phyloP scores from a whole-genome alignment of 2,797 vertebrate genomes.

The Poliocrania exsul region DNA sequence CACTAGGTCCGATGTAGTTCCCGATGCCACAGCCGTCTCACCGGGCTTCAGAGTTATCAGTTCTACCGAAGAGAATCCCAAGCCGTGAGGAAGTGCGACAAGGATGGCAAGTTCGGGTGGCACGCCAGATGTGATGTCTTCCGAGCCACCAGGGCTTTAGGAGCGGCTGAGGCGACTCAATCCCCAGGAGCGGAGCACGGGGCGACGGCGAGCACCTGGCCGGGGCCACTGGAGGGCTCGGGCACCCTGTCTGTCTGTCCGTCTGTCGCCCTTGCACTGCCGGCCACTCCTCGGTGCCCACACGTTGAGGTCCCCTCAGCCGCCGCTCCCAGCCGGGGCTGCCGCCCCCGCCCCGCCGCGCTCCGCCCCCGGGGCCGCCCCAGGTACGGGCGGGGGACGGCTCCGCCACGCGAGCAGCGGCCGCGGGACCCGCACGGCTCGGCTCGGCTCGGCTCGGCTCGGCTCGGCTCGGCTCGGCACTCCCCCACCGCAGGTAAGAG shows the following conservation, averaged over 20 bases:
- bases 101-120: rapidly evolving
- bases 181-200: neutral
- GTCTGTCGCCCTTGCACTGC: neutral
- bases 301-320: neutral
- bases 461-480: neutral
- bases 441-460: too few species aligned
- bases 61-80: neutral
- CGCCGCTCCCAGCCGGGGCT: neutral
- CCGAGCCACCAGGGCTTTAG: rapidly evolving
- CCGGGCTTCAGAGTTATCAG: neutral
- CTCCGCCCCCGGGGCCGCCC: constrained; percentile 41
- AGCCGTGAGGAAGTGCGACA: rapidly evolving
- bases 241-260: neutral
- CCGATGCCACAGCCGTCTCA: neutral
- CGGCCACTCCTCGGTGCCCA: too few species aligned
- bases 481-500: neutral
- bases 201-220: neutral
- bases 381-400: constrained; percentile 16
- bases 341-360: neutral
- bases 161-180: neutral
- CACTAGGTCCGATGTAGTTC: neutral
- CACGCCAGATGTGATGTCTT: rapidly evolving
- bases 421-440: neutral
- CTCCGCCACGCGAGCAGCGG: constrained; percentile 22
- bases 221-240: neutral